Base-by-base conservation (phyloP, 2,888 invertebrate genomes). In the Embidobia sp. region DNA sequence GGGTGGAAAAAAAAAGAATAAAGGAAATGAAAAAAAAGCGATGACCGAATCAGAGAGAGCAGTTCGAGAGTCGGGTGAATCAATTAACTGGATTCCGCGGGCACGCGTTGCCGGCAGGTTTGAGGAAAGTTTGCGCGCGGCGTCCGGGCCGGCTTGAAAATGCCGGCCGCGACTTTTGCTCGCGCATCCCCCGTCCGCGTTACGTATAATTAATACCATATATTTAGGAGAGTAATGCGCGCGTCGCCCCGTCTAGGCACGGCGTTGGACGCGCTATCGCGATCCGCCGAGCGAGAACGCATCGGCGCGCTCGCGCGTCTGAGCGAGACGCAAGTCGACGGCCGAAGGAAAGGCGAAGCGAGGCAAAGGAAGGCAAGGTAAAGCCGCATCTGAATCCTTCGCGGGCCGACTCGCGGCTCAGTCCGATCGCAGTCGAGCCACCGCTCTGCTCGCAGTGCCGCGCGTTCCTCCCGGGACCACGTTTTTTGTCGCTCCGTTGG, bases 331-430 rank as follows among this genome's bases (percentile, higher is more conserved):
- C 40, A 64, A 75, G 73, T 55, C 51, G 79, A 77, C 70, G 77
- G 63, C 44, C 79, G 79, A 80, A 80, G 77, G 80, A 81, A 79
- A 82, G 79, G 80, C 46, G 70, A 76, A 67, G 67, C 57, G 69
- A 77, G 63, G 55, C 69, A 79, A 80, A 80, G 74, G 77, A 82
- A 81, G 80, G 80, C 82, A 82, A 83, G 81, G 83, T 81, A 82
- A 81, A 83, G 81, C 80, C 83, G 83, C 82, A 85, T 86, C 83
- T 81, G 84, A 84, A 86, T 85, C 85, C 84, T 85, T 81, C 82
- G 81, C 81, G 80, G 81, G 81, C 80, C 82, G 49, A 61, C 26
- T 35, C 26, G 63, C 49, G 79, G 81, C 83, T 85, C 85, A 86
- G 86, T 86, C 85, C 79, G 84, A 84, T 86, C 83, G 77, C 80